Base-by-base conservation (phyloP, 2,797 vertebrate genomes). In the Rachycentron canadum region DNA sequence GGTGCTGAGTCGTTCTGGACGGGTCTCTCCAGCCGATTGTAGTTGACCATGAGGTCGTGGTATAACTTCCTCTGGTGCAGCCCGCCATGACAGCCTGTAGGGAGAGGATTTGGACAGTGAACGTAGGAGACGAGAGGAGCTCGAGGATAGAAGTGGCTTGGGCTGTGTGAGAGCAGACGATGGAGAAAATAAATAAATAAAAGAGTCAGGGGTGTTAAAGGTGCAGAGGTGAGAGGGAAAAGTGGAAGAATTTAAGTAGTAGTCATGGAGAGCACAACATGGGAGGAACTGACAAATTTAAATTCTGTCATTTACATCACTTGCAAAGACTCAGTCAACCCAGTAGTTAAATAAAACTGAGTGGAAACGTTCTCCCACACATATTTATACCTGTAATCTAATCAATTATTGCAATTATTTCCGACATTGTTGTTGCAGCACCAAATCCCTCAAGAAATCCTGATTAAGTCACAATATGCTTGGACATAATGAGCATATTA, bases 61-160 rank as follows among this genome's bases (percentile, higher is more conserved):
- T 97, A 98, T 77, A 97, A 89, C 58, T 92, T 96, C 60, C 97
- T 95, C 90, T 98, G 97, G 90, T 96, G 90, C 84, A 95, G 87
- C 0, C 96, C 96, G 19, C 96, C 96, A 62, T 94, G 89, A 58
- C 96, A 96, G 7, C 91, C 97, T 97, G 81, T 47, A 77, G 23
- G 0, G 0, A 41, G 4, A 60, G 88, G 0, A 75, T 55, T 56
- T 26, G 2, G 40, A 69, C 4, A 60, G 7, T 57, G 11, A 52
- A 63, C 59, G 68, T 13, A 17, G 7, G 6, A 8, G 2, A 77
- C 75, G 16, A 26, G 2, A 77, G 76, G 16, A 26, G 19, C 28
- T 28, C 16, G 26, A 45, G 1, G 3, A 43, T 3, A 30, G 0
- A 40, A 23, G 8, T 56, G 0, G 3, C 32, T 53, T 26, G 16